Conservation (phyloP, 2,888 invertebrate genomes). For the Ametastegia equiseti region DNA sequence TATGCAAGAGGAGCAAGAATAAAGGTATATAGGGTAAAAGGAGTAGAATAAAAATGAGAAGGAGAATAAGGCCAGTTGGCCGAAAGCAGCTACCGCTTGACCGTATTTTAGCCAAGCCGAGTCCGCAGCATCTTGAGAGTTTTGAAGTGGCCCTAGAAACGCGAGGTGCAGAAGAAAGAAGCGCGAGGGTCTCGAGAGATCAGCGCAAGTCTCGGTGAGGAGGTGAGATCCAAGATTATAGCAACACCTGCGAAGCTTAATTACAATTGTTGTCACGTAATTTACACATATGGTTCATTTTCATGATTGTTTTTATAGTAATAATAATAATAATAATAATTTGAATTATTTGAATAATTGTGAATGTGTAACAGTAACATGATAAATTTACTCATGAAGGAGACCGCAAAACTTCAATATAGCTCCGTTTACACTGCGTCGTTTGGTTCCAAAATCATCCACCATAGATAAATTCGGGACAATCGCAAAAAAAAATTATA, state of each 20-base stretch:
- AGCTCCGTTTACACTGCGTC: too few species aligned
- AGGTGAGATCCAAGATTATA: not conserved
- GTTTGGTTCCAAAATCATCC: too few species aligned
- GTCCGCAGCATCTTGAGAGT: slow-evolving; percentile 28
- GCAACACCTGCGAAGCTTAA: not conserved
- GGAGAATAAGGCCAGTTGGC: slow-evolving; percentile 7
- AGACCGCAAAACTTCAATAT: too few species aligned
- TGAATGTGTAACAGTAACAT: too few species aligned
- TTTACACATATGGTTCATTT: too few species aligned
- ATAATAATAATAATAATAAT: too few species aligned
- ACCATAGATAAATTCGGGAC: too few species aligned
- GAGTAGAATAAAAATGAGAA: not conserved
- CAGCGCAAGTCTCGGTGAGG: not conserved
- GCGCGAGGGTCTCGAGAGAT: not conserved
- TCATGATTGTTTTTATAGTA: not conserved
- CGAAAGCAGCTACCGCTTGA: slow-evolving; percentile 3
- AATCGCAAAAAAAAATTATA: too few species aligned
- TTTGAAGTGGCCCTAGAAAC: slow-evolving; percentile 4
- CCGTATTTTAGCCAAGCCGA: slow-evolving; percentile 10
- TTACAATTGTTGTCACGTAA: too few species aligned
- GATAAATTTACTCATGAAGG: too few species aligned
- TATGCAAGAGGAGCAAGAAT: not conserved
- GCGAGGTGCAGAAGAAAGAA: not conserved
- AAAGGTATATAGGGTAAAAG: not conserved
- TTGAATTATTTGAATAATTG: too few species aligned